A percentile compares a stretch with the other conserved stretches of the same genome.
Evolutionary conservation across 2,888 invertebrate species (phyloP).

Genomic region (Globia sparganii): DNA sequence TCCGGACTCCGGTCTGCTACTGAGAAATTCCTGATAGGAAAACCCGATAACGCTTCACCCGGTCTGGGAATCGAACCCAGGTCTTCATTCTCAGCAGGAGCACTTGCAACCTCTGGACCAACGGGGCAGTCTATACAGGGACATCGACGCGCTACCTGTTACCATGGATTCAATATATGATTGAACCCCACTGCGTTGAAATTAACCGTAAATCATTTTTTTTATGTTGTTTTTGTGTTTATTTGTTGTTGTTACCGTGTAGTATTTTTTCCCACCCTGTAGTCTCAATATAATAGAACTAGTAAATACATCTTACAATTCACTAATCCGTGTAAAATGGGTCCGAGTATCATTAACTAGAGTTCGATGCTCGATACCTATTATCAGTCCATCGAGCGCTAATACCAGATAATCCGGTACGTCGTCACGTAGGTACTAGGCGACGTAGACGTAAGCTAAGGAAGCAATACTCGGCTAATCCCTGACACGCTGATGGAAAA

Average conservation of each 20-base stretch:
- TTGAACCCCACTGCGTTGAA: neutral
- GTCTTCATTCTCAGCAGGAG: neutral
- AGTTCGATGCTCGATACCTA: constrained; percentile 59
- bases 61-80: neutral
- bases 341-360: constrained; percentile 11
- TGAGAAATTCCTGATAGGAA: neutral
- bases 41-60: neutral
- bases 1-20: too few species aligned
- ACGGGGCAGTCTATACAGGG: neutral
- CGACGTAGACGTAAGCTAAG: constrained; percentile 58
- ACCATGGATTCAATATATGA: neutral
- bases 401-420: constrained; percentile 68
- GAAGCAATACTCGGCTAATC: constrained; percentile 67
- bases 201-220: too few species aligned
- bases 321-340: constrained; percentile 18
- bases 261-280: neutral
- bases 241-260: neutral
- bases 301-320: constrained; percentile 10
- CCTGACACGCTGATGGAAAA: constrained; percentile 61
- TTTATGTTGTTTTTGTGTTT: too few species aligned
- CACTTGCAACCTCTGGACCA: neutral
- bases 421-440: constrained; percentile 47
- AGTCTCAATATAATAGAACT: neutral
- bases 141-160: neutral
- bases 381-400: constrained; percentile 66